Percentiles rank a stretch among this genome's conserved stretches.
Evolutionary conservation across 2,888 invertebrate genomes (phyloP).

Genomic region (Lumbricus terrestris): DNA sequence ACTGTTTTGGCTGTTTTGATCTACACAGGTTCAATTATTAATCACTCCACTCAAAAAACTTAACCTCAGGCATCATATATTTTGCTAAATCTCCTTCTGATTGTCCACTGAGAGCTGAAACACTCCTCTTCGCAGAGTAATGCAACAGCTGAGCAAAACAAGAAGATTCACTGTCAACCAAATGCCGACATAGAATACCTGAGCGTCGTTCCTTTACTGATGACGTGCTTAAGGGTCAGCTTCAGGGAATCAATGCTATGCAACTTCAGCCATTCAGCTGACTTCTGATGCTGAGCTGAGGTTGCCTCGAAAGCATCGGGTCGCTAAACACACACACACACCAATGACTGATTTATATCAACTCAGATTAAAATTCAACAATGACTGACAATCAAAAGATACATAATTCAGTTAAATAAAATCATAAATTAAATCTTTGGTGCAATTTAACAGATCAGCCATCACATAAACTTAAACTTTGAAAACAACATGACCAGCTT

Average conservation of each 20-base stretch:
- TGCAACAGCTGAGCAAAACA: background rate
- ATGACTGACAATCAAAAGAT: too few species aligned
- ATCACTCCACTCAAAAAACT: too few species aligned
- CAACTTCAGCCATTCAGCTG: slow-evolving; percentile 55
- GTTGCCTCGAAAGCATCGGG: slow-evolving; percentile 30
- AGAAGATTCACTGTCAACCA: background rate
- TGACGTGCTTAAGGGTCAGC: slow-evolving; percentile 56
- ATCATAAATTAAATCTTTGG: background rate
- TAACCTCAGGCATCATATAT: too few species aligned
- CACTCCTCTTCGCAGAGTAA: background rate
- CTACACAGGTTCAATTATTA: too few species aligned
- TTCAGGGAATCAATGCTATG: slow-evolving; percentile 53
- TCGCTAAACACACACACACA: slow-evolving; percentile 26
- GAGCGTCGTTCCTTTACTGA: slow-evolving; percentile 45
- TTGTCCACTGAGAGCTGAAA: too few species aligned
- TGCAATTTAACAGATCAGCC: too few species aligned
- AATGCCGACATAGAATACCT: slow-evolving; percentile 26
- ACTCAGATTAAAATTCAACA: too few species aligned
- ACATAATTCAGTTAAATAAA: background rate
- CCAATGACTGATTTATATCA: background rate
- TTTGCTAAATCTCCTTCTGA: too few species aligned
- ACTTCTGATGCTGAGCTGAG: slow-evolving; percentile 51
- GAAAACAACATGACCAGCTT: too few species aligned
- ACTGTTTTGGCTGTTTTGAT: too few species aligned
- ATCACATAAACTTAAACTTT: too few species aligned